Evolutionary conservation across 2,888 invertebrate species (phyloP), one percentile per base, ranked within the genome.

Genomic region (Cerastis leucographa): DNA sequence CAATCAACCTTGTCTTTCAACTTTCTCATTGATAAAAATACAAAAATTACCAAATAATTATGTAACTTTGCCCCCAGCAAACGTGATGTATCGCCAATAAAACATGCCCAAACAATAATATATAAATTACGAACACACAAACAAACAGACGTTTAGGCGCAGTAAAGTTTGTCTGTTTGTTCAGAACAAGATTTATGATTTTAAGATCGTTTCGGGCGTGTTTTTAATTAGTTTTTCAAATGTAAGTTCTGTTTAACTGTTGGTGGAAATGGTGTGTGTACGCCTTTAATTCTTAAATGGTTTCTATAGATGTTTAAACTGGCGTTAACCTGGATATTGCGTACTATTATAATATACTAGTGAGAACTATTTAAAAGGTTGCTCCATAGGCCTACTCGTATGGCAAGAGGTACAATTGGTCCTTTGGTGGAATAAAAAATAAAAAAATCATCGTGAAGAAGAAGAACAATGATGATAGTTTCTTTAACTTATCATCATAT

Each of bases 151-250:
- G 12, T 83, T 85, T 83, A 85, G 71, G 64, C 68, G 85, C 56
- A 42, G 69, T 81, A 84, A 85, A 84, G 49, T 70, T 46, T 67
- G 75, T 49, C 42, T 66, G 72, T 84, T 83, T 85, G 78, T 40
- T 65, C 35, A 74, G 8, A 8, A 56, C 8, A 40, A 87, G 87
- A 88, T 87, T 87, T 87, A 87, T 86, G 86, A 73, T 76, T 77
- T 87, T 74, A 49, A 66, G 19, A 88, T 76, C 70, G 88, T 71
- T 80, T 64, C 71, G 56, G 71, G 59, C 4, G 44, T 14, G 70
- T 44, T 78, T 86, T 87, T 86, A 86, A 86, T 84, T 86, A 81
- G 85, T 77, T 75, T 80, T 85, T 76, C 74, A 85, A 71, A 72
- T 75, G 64, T 19, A 35, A 78, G 65, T 11, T 64, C 22, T 42